phyloP scores from a whole-genome alignment of 2,113 vertebrate genomes.

The Cyprinodon brontotheroides region DNA sequence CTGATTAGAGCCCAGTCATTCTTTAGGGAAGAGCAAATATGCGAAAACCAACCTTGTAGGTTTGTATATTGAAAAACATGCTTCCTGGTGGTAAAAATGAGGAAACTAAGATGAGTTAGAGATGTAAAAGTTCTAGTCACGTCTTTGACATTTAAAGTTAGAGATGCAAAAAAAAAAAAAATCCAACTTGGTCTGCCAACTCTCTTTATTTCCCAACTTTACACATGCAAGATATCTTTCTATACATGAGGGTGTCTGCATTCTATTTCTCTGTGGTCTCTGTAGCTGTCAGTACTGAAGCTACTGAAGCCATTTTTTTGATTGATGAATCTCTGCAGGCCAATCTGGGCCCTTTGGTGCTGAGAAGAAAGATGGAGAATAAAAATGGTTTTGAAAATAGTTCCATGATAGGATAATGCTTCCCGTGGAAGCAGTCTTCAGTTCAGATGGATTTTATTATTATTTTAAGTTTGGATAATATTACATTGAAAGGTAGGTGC shows the following conservation, averaged over 20 bases:
- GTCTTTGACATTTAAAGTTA: no score
- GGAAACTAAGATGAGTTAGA: no score
- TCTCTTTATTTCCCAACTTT: not conserved
- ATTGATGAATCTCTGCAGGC: not conserved
- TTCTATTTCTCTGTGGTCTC: not conserved
- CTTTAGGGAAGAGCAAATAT: no score
- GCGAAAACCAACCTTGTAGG: no score
- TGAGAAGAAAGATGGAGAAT: not conserved
- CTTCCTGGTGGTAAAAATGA: no score
- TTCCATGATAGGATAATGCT: not conserved
- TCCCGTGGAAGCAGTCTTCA: not conserved
- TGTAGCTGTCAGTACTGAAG: constrained; percentile 1
- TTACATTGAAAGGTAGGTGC: constrained; percentile 49
- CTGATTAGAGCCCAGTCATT: no score
- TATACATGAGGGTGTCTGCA: not conserved
- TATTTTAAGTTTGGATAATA: constrained; percentile 22
- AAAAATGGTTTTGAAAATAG: not conserved
- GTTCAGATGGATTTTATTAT: not conserved
- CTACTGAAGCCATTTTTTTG: not conserved
- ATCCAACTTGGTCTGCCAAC: constrained; percentile 41
- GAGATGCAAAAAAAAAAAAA: constrained; percentile 27
- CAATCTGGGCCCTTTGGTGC: not conserved
- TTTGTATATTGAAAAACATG: no score
- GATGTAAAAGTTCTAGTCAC: no score
- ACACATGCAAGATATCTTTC: not conserved